A percentile compares a stretch with the other conserved stretches of the same genome.
Evolutionary conservation across 2,113 vertebrate genomes (phyloP).

Genomic region (Jaculus jaculus): DNA sequence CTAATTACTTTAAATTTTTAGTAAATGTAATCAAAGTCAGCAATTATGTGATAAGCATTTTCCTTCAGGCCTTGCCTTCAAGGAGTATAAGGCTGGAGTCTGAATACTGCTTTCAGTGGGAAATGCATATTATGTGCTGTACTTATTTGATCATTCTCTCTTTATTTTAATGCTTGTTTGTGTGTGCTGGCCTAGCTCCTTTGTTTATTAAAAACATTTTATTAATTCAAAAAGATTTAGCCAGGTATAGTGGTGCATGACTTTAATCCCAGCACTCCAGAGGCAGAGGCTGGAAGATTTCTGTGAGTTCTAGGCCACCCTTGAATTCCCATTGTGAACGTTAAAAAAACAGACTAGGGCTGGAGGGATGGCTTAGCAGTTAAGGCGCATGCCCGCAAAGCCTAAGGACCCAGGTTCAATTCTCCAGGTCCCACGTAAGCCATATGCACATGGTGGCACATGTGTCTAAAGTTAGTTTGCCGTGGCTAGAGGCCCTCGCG

Average conservation of each 20-base stretch:
- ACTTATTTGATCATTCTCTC: background rate
- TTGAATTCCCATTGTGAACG: slow-evolving; percentile 33
- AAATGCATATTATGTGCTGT: background rate
- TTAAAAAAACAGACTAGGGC: too few species aligned
- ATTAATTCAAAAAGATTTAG: background rate
- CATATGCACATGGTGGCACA: too few species aligned
- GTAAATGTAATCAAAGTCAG: background rate
- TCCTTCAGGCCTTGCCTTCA: background rate
- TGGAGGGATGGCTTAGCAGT: too few species aligned
- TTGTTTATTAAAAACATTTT: slow-evolving; percentile 6
- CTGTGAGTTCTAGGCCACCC: background rate
- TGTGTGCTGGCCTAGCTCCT: background rate
- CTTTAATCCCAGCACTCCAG: too few species aligned
- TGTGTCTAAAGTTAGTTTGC: too few species aligned
- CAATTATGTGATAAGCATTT: background rate
- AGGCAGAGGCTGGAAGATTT: too few species aligned
- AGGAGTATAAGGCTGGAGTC: background rate
- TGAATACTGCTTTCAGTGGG: background rate
- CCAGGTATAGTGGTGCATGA: background rate
- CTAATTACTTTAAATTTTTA: slow-evolving; percentile 15
- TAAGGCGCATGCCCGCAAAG: too few species aligned
- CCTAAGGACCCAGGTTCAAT: background rate
- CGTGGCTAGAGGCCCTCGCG: too few species aligned
- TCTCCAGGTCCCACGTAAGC: too few species aligned
- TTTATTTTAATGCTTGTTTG: background rate